A percentile compares a stretch with the other conserved stretches of the same genome.
Evolutionary conservation across 2,113 vertebrate species (phyloP).

Genomic region (Varanus komodoensis): DNA sequence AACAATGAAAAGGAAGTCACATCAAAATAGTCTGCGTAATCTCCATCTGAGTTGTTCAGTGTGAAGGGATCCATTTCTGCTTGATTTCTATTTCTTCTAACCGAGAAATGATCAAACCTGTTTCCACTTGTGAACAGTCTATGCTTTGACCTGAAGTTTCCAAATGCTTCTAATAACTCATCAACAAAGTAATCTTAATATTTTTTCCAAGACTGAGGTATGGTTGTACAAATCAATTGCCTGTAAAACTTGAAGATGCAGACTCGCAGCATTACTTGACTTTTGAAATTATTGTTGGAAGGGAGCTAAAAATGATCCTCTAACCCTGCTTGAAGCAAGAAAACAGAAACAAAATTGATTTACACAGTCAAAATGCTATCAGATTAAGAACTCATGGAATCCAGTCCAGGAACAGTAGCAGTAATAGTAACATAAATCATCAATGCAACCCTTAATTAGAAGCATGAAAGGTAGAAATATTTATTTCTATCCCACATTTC

Average conservation of each 20-base stretch:
- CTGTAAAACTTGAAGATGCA: not conserved
- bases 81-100: not conserved
- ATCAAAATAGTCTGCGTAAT: not conserved
- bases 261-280: not conserved
- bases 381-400: not conserved
- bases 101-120: accelerated
- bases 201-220: not conserved
- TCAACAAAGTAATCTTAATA: not conserved
- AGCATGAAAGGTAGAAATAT: no score
- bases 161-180: not conserved
- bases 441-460: not conserved
- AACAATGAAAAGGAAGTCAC: slow-evolving; percentile 38
- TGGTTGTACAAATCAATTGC: not conserved
- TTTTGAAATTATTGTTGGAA: not conserved
- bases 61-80: slow-evolving; percentile 6
- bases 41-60: not conserved
- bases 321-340: not conserved
- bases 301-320: not conserved
- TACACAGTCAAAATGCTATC: no score
- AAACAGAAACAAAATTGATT: not conserved
- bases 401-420: not conserved
- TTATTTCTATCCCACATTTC: no score
- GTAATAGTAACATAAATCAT: not conserved
- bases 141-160: accelerated
- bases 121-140: accelerated